Evolutionary conservation across 1,140 invertebrate species (phyloP), one percentile per base, ranked within the genome.

Genomic region (Leptinotarsa undecemlineata): DNA sequence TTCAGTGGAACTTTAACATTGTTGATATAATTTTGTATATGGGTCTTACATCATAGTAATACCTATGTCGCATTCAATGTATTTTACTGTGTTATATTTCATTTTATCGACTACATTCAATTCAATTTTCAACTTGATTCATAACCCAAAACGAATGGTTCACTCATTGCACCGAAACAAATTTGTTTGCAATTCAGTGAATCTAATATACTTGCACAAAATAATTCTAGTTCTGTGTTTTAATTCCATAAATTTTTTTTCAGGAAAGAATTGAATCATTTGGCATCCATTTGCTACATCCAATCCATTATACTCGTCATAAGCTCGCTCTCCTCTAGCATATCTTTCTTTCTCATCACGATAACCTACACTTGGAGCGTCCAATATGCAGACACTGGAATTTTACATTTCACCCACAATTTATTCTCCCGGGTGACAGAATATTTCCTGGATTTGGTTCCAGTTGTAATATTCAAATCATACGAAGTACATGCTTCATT

Each of bases 361-460:
- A 85, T 96, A 15, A 88, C 91, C 0, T 95, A 92, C 79, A 89
- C 95, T 4, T 87, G 92, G 0, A 85, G 90, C 14, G 89, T 89
- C 0, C 87, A 90, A 74, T 84, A 90, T 51, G 85, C 95, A 3
- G 93, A 90, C 0, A 92, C 95, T 1, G 90, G 94, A 74, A 93
- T 90, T 82, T 91, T 93, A 0, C 94, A 93, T 81, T 91, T 93
- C 3, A 86, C 94, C 4, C 91, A 92, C 2, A 90, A 91, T 0
- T 93, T 91, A 78, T 94, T 92, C 76, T 91, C 91, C 74, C 90
- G 91, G 78, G 81, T 94, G 11, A 89, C 92, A 47, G 89, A 90
- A 74, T 92, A 91, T 0, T 89, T 94, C 85, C 92, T 92, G 0
- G 90, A 92, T n/a, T 92, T 91, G 75, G 90, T 94, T 77, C 92